A percentile compares a stretch with the other conserved stretches of the same genome.
Conservation (phyloP, 1,140 invertebrate species). For the Globodera rostochiensis region DNA sequence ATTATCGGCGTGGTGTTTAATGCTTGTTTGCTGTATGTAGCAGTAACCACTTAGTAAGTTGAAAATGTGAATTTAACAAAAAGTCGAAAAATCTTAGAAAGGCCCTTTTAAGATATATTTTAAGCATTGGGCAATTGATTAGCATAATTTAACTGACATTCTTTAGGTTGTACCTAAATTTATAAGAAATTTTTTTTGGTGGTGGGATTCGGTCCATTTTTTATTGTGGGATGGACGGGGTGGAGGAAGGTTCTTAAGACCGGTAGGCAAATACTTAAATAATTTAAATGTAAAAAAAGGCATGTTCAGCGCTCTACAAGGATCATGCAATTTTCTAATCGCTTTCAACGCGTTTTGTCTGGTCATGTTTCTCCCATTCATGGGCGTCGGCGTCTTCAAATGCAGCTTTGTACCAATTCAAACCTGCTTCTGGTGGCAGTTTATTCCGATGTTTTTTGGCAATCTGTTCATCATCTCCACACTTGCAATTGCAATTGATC, state of each 20-base stretch:
- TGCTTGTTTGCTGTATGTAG: not conserved
- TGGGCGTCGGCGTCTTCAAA: not conserved
- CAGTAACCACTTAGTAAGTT: not conserved
- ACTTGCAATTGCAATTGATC: not conserved
- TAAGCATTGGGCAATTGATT: too few species aligned
- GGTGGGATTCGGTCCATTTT: too few species aligned
- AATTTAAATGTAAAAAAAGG: not conserved
- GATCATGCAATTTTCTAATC: not conserved
- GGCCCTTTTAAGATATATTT: too few species aligned
- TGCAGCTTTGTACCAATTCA: not conserved
- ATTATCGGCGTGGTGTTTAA: not conserved
- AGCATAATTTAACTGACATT: too few species aligned
- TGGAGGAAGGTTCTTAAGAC: too few species aligned
- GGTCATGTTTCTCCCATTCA: not conserved
- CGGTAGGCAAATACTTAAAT: not conserved
- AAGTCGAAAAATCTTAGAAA: too few species aligned
- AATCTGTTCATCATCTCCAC: not conserved
- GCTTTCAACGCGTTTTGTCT: not conserved
- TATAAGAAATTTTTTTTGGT: too few species aligned
- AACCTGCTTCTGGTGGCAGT: not conserved
- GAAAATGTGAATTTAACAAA: not conserved
- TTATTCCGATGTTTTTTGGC: not conserved
- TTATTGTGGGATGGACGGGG: too few species aligned
- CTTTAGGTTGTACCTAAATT: too few species aligned
- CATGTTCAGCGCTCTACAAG: not conserved